A percentile compares a stretch with the other conserved stretches of the same genome.
Conservation (phyloP, 2,797 vertebrate species). For the Acanthiza pusilla region DNA sequence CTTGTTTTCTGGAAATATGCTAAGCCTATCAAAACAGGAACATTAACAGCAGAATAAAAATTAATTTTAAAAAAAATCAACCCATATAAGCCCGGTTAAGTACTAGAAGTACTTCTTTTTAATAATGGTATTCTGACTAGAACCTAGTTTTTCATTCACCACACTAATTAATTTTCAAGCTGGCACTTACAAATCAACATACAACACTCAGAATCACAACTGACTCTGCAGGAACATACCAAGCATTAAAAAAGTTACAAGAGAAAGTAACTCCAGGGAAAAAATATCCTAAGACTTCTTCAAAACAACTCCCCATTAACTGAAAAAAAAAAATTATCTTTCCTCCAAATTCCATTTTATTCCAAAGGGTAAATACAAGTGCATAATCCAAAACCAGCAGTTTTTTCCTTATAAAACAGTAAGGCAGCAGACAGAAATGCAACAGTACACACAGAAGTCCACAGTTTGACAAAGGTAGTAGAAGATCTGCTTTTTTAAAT, state of each 20-base stretch:
- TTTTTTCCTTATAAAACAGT: background rate
- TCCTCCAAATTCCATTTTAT: background rate
- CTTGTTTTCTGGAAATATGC: background rate
- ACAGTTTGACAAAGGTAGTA: background rate
- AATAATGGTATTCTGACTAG: background rate
- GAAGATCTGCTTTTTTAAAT: background rate
- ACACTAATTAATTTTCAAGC: background rate
- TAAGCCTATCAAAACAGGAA: background rate
- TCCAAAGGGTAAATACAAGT: background rate
- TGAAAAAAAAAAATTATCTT: background rate
- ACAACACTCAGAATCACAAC: background rate
- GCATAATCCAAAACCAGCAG: background rate
- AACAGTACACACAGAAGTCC: background rate
- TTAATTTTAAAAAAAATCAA: background rate
- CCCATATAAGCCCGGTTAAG: background rate
- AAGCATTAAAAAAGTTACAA: background rate
- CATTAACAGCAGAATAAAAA: background rate
- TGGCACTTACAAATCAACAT: background rate
- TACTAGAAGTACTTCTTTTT: background rate
- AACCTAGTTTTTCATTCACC: background rate
- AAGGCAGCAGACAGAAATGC: background rate
- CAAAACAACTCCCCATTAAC: background rate
- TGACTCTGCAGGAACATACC: background rate
- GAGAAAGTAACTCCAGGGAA: background rate
- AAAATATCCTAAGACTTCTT: background rate